A percentile compares a stretch with the other conserved stretches of the same genome.
These are phyloP conservation scores for Botia kubotai DNA, from an alignment of 2,797 vertebrate genomes.

Conservation along the genomic window DNA sequence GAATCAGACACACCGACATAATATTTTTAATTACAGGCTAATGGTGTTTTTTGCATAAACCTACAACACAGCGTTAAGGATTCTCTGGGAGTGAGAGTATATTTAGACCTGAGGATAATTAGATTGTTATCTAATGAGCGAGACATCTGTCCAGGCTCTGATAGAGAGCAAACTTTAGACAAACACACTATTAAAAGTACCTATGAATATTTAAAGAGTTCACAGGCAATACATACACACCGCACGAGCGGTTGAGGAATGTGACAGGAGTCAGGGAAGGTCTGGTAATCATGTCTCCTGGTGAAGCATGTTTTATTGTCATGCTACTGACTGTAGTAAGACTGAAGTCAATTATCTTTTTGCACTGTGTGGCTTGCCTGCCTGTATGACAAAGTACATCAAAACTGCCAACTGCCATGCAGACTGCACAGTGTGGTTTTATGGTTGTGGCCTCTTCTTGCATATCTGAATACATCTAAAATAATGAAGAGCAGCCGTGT, in stretches of 20 bases:
- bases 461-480: not conserved
- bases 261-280: conserved; percentile 24
- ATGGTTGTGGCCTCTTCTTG: not conserved
- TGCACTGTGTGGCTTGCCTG: conserved; percentile 43
- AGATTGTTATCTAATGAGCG: not conserved
- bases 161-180: not conserved
- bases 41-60: not conserved
- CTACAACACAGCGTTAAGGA: not conserved
- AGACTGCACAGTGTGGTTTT: conserved; percentile 36
- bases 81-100: not conserved
- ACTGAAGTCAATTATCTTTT: conserved; percentile 55
- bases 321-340: conserved; percentile 45
- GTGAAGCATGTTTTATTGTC: conserved; percentile 57
- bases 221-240: not conserved
- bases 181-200: not conserved
- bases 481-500: not conserved
- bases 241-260: not conserved
- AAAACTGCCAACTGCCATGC: conserved; percentile 55
- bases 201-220: not conserved
- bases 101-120: not conserved
- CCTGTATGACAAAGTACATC: conserved; percentile 59
- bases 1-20: not conserved
- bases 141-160: not conserved
- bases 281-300: conserved; percentile 57
- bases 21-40: conserved; percentile 16